Conservation (phyloP, 2,113 vertebrate genomes). For the Parotia lawesii region DNA sequence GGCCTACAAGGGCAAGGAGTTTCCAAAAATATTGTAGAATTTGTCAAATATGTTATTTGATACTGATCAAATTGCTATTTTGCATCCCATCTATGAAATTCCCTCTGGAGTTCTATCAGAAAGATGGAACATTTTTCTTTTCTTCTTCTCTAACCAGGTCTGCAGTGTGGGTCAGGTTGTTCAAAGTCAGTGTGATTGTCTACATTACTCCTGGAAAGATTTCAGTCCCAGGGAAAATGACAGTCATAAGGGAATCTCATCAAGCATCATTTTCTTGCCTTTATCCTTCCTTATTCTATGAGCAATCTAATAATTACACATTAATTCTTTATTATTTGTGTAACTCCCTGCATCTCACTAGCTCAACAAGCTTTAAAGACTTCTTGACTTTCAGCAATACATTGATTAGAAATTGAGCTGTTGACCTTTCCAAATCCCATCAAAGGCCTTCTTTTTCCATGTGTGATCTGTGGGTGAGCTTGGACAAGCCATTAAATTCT, state of each 20-base stretch:
- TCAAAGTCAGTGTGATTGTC: not conserved
- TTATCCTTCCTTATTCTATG: not conserved
- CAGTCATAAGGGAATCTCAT: not conserved
- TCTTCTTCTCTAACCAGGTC: not conserved
- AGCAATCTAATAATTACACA: not conserved
- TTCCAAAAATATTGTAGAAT: not conserved
- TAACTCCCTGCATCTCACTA: not conserved
- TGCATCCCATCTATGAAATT: not conserved
- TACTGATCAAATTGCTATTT: not conserved
- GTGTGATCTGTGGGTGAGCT: not conserved
- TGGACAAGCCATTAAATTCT: not conserved
- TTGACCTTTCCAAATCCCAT: not conserved
- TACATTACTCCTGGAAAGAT: not conserved
- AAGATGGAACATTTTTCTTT: not conserved
- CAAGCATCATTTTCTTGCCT: not conserved
- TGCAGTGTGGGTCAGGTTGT: not conserved
- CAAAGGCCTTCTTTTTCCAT: not conserved
- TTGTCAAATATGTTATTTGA: not conserved
- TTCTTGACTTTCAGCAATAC: not conserved
- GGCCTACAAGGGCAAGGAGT: not conserved
- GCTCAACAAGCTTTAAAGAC: not conserved
- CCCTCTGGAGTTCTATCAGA: not conserved
- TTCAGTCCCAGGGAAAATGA: not conserved
- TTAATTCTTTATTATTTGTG: not conserved
- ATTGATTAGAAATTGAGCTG: not conserved